Conservation (phyloP, 1,140 invertebrate species). For the Lepidurus couesii region DNA sequence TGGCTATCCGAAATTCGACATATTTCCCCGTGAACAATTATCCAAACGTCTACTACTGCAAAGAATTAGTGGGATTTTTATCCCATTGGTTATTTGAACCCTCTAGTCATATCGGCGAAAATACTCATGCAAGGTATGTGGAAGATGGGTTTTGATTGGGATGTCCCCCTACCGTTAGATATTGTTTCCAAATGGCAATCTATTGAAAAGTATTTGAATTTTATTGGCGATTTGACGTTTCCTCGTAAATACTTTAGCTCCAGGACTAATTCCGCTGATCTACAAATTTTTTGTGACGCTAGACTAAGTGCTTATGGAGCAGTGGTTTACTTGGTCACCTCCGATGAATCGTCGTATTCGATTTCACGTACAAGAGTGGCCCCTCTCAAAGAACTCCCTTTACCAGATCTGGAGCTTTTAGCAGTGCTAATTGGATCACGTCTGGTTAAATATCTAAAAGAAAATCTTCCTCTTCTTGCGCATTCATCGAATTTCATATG, state of each 20-base stretch:
- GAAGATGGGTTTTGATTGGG: slow-evolving; percentile 37
- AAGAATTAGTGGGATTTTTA: slow-evolving; percentile 16
- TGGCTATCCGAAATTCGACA: neutral
- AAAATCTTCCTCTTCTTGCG: neutral
- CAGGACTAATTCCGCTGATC: neutral
- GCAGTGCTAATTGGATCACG: neutral
- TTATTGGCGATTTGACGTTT: neutral
- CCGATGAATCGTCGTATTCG: neutral
- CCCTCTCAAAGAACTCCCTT: neutral
- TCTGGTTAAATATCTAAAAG: too few species aligned
- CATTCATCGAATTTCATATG: too few species aligned
- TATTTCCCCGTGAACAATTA: neutral
- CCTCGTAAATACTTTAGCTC: neutral
- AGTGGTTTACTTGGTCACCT: neutral
- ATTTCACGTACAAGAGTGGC: neutral
- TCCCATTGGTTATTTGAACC: slow-evolving; percentile 30
- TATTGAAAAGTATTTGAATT: neutral
- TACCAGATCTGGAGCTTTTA: neutral
- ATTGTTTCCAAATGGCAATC: slow-evolving; percentile 34
- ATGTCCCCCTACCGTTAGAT: slow-evolving; percentile 33
- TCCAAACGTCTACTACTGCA: slow-evolving; percentile 31
- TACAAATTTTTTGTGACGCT: slow-evolving; percentile 22
- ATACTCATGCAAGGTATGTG: slow-evolving; percentile 36
- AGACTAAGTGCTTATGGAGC: slow-evolving; percentile 9
- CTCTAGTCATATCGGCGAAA: slow-evolving; percentile 10